A percentile compares a stretch with the other conserved stretches of the same genome.
Conservation (phyloP, 1,140 invertebrate species). For the Oncopodura yosiiana region DNA sequence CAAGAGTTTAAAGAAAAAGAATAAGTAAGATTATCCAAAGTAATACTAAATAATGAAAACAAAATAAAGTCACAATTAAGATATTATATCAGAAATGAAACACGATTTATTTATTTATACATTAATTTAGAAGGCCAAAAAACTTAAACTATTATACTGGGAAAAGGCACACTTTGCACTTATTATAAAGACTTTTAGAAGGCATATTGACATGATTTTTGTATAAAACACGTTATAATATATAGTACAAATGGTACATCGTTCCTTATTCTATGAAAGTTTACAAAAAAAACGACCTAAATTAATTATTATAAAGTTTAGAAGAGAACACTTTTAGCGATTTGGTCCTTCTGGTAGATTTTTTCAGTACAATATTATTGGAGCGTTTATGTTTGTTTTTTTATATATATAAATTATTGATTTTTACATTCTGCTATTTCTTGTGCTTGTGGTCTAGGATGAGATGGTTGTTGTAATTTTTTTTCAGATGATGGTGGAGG, state of each 20-base stretch:
- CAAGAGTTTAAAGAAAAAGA: no score
- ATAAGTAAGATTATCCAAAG: no score
- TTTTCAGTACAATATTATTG: not conserved
- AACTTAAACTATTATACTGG: no score
- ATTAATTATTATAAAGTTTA: not conserved
- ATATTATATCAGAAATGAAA: no score
- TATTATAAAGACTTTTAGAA: no score
- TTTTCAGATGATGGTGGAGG: not conserved
- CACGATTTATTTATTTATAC: no score
- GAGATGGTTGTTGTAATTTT: not conserved
- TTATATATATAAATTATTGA: constrained; percentile 5
- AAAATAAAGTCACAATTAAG: no score
- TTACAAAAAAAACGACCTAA: not conserved
- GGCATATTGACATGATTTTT: no score
- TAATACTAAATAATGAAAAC: no score
- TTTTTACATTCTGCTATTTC: constrained; percentile 19
- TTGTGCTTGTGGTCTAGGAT: not conserved
- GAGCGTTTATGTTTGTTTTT: not conserved
- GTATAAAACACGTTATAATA: not conserved
- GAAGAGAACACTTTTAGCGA: not conserved
- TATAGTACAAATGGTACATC: not conserved
- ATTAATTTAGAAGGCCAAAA: no score
- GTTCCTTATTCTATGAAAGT: not conserved
- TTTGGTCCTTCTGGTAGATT: not conserved
- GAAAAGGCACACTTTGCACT: no score